A percentile compares a stretch with the other conserved stretches of the same genome.
These are phyloP conservation scores for Bubalus kerabau DNA, from an alignment of 2,113 vertebrate species.

Conservation along the genomic window DNA sequence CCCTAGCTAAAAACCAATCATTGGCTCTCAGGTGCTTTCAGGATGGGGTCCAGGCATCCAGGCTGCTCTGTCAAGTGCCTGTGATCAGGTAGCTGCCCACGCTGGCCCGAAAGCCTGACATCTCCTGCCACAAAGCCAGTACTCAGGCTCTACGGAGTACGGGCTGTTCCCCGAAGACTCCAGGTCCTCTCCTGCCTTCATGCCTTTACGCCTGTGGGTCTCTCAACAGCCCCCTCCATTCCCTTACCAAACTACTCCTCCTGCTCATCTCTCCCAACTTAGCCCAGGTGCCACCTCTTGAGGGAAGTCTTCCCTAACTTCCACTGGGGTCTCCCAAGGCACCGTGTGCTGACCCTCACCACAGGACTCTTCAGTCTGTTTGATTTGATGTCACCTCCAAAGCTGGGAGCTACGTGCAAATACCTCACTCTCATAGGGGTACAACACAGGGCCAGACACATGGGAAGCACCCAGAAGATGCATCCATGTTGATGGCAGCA, in stretches of 20 bases:
- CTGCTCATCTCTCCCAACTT: neutral
- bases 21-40: neutral
- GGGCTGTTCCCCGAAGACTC: neutral
- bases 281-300: neutral
- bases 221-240: neutral
- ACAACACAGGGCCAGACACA: neutral
- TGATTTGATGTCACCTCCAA: neutral
- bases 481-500: neutral
- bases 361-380: neutral
- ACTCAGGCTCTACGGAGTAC: neutral
- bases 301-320: neutral
- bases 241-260: neutral
- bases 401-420: neutral
- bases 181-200: neutral
- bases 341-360: fast-evolving
- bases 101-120: neutral
- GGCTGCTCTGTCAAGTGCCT: neutral
- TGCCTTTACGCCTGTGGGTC: neutral
- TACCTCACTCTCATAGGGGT: neutral
- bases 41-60: neutral
- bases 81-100: neutral
- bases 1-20: neutral
- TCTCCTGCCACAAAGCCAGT: neutral
- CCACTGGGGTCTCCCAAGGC: neutral
- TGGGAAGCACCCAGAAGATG: neutral